Evolutionary conservation across 2,113 vertebrate genomes (phyloP), one percentile per base, ranked within the genome.

Genomic region (Microcebus ravelobensis): DNA sequence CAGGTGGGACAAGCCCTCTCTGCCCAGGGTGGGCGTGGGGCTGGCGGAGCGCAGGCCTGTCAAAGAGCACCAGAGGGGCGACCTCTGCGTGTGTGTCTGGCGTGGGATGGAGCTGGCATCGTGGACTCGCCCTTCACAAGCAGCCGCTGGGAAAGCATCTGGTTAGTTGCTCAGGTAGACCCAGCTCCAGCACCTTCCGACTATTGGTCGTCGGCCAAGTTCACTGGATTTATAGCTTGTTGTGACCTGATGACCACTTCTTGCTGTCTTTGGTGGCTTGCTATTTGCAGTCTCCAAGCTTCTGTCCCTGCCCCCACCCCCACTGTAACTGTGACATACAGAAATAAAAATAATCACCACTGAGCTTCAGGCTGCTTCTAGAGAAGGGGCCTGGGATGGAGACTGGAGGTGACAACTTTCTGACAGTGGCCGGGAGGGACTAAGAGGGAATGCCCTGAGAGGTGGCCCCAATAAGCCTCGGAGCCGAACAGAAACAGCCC

Each of bases 61-160:
- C 48, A 13, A 48, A 67, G 84, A 36, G 50, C 15, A 27, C 31
- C 3, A 50, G 65, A 81, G 42, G 52, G 59, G 39, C 34, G 15
- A 57, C 39, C 57, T 61, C 14, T 59, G 2, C 1, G 2, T 61
- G 5, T 29, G 10, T 29, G 10, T 23, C 6, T 86, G 80, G 1
- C 1, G 0, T 1, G 27, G 31, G 1, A 31, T 2, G 5, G 63
- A 20, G 25, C 31, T 31, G 42, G 67, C 70, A 39, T 0, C 21
- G 15, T 39, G n/a, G 39, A 29, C 34, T 59, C 42, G 29, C 12
- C 27, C 61, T 91, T 92, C 86, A 50, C 5, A 67, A 45, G 21
- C 25, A 59, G 25, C 48, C 48, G 52, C 50, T 61, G 39, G 86
- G 29, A 67, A 79, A 80, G n/a, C 27, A 85, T 34, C 57, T 71